phyloP scores from a whole-genome alignment of 2,888 invertebrate genomes.

The Acheta domesticus region DNA sequence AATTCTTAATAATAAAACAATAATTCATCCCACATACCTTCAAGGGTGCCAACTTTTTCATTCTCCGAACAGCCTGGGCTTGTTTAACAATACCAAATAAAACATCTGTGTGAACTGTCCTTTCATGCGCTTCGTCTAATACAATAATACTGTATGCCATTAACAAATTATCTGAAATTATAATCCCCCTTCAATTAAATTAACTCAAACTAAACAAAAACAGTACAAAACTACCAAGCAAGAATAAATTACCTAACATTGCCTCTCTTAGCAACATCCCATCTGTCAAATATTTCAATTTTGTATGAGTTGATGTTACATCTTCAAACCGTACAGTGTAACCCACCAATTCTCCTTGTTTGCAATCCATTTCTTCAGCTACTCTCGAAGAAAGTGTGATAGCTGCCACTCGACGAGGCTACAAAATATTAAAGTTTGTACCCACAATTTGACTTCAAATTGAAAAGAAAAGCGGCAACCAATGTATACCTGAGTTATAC shows the following conservation, averaged over 20 bases:
- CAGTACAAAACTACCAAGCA: background rate
- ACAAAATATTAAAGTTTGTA: slow-evolving; percentile 23
- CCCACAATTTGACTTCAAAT: background rate
- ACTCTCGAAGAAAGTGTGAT: slow-evolving; percentile 53
- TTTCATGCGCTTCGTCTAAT: slow-evolving; percentile 93
- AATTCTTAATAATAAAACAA: slow-evolving; percentile 12
- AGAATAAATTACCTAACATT: slow-evolving; percentile 53
- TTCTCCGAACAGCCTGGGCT: slow-evolving; percentile 71
- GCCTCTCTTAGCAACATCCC: slow-evolving; percentile 92
- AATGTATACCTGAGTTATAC: slow-evolving; percentile 50
- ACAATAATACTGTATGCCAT: slow-evolving; percentile 78
- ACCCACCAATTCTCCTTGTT: slow-evolving; percentile 54
- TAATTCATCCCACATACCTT: slow-evolving; percentile 49
- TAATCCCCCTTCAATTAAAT: background rate
- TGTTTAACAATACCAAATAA: slow-evolving; percentile 88
- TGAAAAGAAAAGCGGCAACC: background rate
- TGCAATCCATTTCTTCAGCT: slow-evolving; percentile 50
- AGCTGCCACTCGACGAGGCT: slow-evolving; percentile 49
- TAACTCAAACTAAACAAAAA: slow-evolving; percentile 23
- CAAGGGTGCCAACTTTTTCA: slow-evolving; percentile 57
- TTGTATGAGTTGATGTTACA: slow-evolving; percentile 72
- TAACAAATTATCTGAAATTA: slow-evolving; percentile 60
- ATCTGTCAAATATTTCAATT: slow-evolving; percentile 89
- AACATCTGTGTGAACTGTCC: slow-evolving; percentile 91
- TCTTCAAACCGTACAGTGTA: slow-evolving; percentile 91